Conservation (phyloP, 2,888 invertebrate genomes). For the Spisula subtruncata region DNA sequence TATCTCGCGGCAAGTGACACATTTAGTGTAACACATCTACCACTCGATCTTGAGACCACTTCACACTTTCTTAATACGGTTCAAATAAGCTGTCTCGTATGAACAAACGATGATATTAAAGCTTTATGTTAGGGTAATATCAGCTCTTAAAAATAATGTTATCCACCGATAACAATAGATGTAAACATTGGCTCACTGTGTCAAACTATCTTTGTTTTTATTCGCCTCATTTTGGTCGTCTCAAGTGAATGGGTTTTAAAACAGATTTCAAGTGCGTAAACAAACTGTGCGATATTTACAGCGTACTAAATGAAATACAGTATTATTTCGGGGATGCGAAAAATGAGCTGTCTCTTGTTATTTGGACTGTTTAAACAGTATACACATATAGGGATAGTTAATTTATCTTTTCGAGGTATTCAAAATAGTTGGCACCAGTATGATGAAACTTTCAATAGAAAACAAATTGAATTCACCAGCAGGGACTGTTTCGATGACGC, state of each 20-base stretch:
- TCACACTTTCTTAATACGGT: slow-evolving; percentile 55
- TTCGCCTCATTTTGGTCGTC: slow-evolving; percentile 36
- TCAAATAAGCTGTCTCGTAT: slow-evolving; percentile 41
- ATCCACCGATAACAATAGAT: slow-evolving; percentile 21
- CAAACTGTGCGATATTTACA: not conserved
- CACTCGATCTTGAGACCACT: slow-evolving; percentile 45
- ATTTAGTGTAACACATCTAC: slow-evolving; percentile 43
- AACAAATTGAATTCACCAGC: not conserved
- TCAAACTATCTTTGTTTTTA: slow-evolving; percentile 32
- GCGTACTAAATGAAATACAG: not conserved
- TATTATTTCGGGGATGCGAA: not conserved
- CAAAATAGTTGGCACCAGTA: slow-evolving; percentile 16
- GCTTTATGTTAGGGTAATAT: slow-evolving; percentile 29
- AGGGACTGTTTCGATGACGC: not conserved
- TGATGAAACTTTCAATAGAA: slow-evolving; percentile 5
- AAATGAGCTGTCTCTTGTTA: not conserved
- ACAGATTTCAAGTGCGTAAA: slow-evolving; percentile 7
- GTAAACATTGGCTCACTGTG: slow-evolving; percentile 20
- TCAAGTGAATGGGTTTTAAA: slow-evolving; percentile 49
- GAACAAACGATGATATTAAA: slow-evolving; percentile 49
- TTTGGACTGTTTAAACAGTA: not conserved
- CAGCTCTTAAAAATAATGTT: no score
- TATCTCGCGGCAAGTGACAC: slow-evolving; percentile 47
- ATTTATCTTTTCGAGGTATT: not conserved
- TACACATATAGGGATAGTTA: slow-evolving; percentile 8